A percentile compares a stretch with the other conserved stretches of the same genome.
Conservation (phyloP, 2,797 vertebrate genomes). For the Aphelocoma californica region DNA sequence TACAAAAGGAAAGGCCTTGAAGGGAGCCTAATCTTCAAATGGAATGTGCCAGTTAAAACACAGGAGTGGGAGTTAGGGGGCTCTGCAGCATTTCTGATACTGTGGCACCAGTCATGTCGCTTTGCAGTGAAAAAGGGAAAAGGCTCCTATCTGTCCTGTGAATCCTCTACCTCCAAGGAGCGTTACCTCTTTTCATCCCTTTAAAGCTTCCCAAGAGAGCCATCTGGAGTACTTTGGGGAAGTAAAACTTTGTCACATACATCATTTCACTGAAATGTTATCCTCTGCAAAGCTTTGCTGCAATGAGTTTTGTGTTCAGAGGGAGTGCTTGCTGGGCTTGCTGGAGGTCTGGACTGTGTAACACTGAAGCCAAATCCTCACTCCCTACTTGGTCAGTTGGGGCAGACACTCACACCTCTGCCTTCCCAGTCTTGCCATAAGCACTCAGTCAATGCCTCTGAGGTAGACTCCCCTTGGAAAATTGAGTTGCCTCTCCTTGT, state of each 20-base stretch:
- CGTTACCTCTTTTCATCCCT: neutral
- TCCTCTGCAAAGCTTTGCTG: neutral
- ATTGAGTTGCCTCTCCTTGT: neutral
- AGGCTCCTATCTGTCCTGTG: neutral
- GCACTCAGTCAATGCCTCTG: neutral
- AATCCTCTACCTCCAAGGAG: neutral
- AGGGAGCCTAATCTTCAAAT: constrained; percentile 51
- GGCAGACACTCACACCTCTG: neutral
- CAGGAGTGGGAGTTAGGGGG: constrained; percentile 41
- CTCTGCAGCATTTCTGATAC: constrained; percentile 43
- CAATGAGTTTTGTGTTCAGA: neutral
- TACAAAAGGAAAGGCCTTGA: constrained; percentile 49
- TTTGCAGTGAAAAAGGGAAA: neutral
- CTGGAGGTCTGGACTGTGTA: constrained; percentile 10
- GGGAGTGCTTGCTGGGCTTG: neutral
- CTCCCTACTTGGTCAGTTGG: neutral
- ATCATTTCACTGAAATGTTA: neutral
- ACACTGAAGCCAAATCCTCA: neutral
- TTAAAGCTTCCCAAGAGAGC: neutral
- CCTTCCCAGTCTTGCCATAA: neutral
- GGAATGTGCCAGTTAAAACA: constrained; percentile 43
- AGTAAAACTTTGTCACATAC: neutral
- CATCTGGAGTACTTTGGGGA: neutral
- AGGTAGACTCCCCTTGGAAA: neutral
- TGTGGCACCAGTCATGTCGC: constrained; percentile 45